A percentile compares a stretch with the other conserved stretches of the same genome.
phyloP scores from a whole-genome alignment of 2,113 vertebrate genomes.

The Baryphthengus martii region DNA sequence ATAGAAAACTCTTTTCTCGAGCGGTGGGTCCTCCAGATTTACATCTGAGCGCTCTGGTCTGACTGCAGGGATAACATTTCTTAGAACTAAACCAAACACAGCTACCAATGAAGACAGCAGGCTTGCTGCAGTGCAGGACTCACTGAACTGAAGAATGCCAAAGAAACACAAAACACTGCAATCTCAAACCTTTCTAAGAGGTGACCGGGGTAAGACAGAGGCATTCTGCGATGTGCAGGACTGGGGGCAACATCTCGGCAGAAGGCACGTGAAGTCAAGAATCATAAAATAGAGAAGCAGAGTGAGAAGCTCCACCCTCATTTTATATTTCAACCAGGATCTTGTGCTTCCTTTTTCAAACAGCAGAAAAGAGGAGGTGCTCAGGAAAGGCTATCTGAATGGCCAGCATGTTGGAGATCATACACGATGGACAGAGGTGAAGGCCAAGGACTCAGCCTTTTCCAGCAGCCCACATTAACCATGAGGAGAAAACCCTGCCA shows the following conservation, averaged over 20 bases:
- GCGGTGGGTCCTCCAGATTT: neutral
- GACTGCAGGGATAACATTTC: neutral
- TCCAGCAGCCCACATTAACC: neutral
- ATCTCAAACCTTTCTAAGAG: neutral
- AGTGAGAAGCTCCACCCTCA: neutral
- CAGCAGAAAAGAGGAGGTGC: neutral
- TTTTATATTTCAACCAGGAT: neutral
- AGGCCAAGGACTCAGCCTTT: neutral
- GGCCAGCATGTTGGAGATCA: neutral
- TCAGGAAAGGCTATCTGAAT: neutral
- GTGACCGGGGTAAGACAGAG: neutral
- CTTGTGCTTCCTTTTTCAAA: neutral
- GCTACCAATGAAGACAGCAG: neutral
- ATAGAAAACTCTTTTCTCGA: neutral
- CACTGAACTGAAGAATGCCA: neutral
- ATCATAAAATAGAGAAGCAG: neutral
- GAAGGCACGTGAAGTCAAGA: neutral
- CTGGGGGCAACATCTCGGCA: neutral
- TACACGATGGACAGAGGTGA: neutral
- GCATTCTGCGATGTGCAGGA: neutral
- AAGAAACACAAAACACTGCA: neutral
- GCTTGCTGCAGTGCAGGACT: neutral
- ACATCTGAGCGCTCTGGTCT: neutral
- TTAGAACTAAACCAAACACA: neutral
- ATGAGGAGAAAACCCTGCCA: neutral